Percentiles rank a stretch among this genome's conserved stretches.
phyloP scores from a whole-genome alignment of 2,888 invertebrate species.

The Theretra japonica region DNA sequence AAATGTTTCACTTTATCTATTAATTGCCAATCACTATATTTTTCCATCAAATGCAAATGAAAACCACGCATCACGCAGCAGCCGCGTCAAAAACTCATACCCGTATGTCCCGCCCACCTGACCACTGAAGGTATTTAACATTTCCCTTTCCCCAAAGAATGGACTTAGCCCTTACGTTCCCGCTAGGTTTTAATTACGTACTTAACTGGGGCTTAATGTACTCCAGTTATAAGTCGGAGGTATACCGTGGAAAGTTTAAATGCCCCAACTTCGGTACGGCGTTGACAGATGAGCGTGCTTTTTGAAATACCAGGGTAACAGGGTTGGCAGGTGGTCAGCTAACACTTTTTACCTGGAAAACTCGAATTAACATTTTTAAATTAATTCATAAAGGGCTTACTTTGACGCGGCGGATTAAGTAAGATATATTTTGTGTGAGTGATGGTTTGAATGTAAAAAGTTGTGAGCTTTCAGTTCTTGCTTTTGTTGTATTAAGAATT shows the following conservation, averaged over 20 bases:
- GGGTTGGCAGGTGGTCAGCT: slow-evolving; percentile 16
- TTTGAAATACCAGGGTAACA: not conserved
- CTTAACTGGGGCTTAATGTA: slow-evolving; percentile 59
- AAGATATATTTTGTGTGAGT: not conserved
- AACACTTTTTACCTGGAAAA: not conserved
- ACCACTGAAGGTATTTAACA: slow-evolving; percentile 35
- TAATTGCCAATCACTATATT: too few species aligned
- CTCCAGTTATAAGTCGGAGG: slow-evolving; percentile 51
- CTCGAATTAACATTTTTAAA: slow-evolving; percentile 5
- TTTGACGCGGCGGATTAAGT: not conserved
- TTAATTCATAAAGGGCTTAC: slow-evolving; percentile 1
- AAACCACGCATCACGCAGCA: not conserved
- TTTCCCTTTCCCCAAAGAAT: slow-evolving; percentile 46
- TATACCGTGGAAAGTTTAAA: slow-evolving; percentile 36
- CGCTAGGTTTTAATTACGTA: slow-evolving; percentile 62
- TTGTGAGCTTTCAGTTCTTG: not conserved
- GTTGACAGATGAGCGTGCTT: slow-evolving; percentile 30
- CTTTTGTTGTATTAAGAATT: not conserved
- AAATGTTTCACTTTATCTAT: too few species aligned
- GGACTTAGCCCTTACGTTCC: slow-evolving; percentile 55
- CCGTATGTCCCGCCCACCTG: slow-evolving; percentile 8
- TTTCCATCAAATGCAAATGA: not conserved
- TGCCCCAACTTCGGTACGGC: slow-evolving; percentile 40
- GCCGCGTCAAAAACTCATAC: not conserved
- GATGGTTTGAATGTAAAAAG: not conserved